phyloP scores from a whole-genome alignment of 2,113 vertebrate species.

The Neomonachus schauinslandi region DNA sequence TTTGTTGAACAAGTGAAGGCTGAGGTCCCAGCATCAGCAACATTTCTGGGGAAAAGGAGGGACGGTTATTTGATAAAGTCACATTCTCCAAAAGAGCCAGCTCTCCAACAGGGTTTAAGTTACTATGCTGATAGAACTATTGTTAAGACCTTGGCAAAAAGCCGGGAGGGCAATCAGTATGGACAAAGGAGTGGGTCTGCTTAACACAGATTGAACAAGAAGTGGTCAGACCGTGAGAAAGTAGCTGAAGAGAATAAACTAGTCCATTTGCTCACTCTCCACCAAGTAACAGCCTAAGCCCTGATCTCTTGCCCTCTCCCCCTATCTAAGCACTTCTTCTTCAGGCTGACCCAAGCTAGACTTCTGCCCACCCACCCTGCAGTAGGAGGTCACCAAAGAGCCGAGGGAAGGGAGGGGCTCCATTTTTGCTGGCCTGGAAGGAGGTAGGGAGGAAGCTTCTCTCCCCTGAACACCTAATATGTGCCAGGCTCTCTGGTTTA shows the following conservation, averaged over 20 bases:
- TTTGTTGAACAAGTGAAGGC: background rate
- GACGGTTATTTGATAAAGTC: too few species aligned
- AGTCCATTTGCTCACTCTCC: background rate
- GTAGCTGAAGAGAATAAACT: background rate
- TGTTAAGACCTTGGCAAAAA: background rate
- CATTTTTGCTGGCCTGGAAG: too few species aligned
- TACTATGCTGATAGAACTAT: too few species aligned
- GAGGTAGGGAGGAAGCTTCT: background rate
- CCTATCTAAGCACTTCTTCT: background rate
- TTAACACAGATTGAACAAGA: too few species aligned
- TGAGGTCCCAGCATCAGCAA: background rate
- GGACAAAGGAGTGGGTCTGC: background rate
- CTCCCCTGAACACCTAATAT: fast-evolving
- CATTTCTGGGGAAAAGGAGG: background rate
- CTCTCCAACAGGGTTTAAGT: background rate
- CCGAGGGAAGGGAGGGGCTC: background rate
- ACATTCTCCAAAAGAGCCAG: background rate
- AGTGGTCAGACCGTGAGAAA: background rate
- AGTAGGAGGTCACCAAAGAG: too few species aligned
- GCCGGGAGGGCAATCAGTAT: too few species aligned
- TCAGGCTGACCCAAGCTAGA: background rate
- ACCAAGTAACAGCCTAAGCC: background rate
- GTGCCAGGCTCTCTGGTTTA: background rate
- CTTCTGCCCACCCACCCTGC: background rate
- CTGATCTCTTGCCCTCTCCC: background rate